These are phyloP conservation scores for Procambarus virginalis DNA, from an alignment of 1,140 invertebrate genomes.

Conservation along the genomic window DNA sequence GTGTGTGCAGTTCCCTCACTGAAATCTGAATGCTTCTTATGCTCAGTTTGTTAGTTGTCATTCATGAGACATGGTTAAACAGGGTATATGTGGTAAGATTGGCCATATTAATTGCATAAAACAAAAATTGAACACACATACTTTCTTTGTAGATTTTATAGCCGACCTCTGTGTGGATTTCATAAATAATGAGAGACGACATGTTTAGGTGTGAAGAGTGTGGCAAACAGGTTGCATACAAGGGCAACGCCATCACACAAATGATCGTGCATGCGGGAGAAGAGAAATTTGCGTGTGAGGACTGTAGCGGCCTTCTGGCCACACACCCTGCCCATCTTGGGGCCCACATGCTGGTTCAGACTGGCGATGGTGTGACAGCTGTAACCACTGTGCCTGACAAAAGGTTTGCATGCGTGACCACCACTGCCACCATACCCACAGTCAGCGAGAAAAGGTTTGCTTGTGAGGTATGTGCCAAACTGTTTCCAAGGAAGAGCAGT, in stretches of 20 bases:
- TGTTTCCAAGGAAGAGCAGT: constrained; percentile 35
- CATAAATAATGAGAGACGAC: not conserved
- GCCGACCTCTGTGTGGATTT: not conserved
- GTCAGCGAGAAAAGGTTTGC: constrained; percentile 27
- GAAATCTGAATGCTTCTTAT: not conserved
- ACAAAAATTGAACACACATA: not conserved
- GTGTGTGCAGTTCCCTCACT: too few species aligned
- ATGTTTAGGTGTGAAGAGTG: constrained; percentile 37
- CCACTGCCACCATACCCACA: not conserved
- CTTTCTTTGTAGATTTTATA: not conserved
- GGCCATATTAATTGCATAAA: not conserved
- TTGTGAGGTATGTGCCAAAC: constrained; percentile 35
- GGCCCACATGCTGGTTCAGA: constrained; percentile 34
- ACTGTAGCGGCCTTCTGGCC: constrained; percentile 20
- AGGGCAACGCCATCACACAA: constrained; percentile 28
- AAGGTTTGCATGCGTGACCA: constrained; percentile 13
- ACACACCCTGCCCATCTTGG: not conserved
- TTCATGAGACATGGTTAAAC: not conserved
- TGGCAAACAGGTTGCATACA: constrained; percentile 32
- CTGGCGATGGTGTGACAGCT: constrained; percentile 15
- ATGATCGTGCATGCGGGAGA: constrained; percentile 27
- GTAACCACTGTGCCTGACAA: constrained; percentile 14
- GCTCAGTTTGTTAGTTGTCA: not conserved
- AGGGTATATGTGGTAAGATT: not conserved
- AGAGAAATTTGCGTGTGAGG: constrained; percentile 36